Percentiles rank a stretch among this genome's conserved stretches.
Conservation (phyloP, 2,888 invertebrate genomes). For the Drosophila longiperda region DNA sequence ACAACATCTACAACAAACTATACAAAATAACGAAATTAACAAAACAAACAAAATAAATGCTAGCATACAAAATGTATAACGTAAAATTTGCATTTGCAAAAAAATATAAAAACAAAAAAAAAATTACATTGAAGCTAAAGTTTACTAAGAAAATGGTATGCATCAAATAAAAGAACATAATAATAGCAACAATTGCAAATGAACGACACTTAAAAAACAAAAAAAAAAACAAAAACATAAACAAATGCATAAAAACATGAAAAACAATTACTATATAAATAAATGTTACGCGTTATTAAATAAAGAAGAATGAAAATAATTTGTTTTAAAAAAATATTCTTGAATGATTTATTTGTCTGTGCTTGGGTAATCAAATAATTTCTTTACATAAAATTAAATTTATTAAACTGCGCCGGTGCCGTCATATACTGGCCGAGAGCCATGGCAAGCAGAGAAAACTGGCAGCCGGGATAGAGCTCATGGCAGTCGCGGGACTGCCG, state of each 20-base stretch:
- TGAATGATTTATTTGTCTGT: background rate
- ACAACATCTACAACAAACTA: slow-evolving; percentile 44
- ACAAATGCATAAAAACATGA: slow-evolving; percentile 53
- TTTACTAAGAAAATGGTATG: slow-evolving; percentile 29
- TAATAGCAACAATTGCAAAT: slow-evolving; percentile 70
- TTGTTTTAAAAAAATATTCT: slow-evolving; percentile 83
- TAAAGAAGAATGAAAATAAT: slow-evolving; percentile 85
- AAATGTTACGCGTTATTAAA: slow-evolving; percentile 90
- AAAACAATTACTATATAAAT: slow-evolving; percentile 84
- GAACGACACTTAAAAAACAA: slow-evolving; percentile 60
- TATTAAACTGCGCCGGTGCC: slow-evolving; percentile 62
- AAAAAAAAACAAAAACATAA: slow-evolving; percentile 39
- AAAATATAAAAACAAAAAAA: slow-evolving; percentile 26
- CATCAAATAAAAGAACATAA: slow-evolving; percentile 34
- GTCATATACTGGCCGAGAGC: slow-evolving; percentile 87
- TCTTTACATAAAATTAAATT: slow-evolving; percentile 64
- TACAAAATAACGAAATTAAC: slow-evolving; percentile 27
- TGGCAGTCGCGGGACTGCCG: slow-evolving; percentile 86
- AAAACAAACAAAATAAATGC: slow-evolving; percentile 29
- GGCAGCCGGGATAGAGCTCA: slow-evolving; percentile 87
- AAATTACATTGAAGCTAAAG: slow-evolving; percentile 45
- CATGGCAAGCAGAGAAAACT: slow-evolving; percentile 90
- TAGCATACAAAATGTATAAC: slow-evolving; percentile 51
- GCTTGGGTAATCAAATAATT: background rate
- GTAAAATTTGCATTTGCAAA: slow-evolving; percentile 59